phyloP scores from a whole-genome alignment of 2,888 invertebrate species.

The Cephus sareptanus region DNA sequence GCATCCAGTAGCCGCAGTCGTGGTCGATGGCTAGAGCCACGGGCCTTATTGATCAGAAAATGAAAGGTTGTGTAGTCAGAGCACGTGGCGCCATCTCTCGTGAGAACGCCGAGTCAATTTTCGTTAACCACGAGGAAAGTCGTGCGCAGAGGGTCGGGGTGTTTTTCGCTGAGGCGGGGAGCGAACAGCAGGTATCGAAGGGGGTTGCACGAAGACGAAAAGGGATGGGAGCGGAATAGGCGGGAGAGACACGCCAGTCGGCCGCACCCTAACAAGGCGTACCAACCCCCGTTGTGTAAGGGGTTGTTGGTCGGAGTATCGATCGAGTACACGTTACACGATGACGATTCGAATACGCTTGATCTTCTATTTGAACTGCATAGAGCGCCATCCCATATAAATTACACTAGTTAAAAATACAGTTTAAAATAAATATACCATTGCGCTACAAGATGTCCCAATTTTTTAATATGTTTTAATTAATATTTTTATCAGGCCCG shows the following conservation, averaged over 20 bases:
- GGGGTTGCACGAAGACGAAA: not conserved
- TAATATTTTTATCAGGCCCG: not conserved
- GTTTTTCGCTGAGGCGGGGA: conserved; percentile 23
- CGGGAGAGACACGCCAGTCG: conserved; percentile 47
- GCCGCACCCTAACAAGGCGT: conserved; percentile 47
- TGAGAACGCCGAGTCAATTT: conserved; percentile 43
- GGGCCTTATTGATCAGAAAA: conserved; percentile 33
- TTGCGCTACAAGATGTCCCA: not conserved
- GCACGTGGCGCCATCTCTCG: conserved; percentile 62
- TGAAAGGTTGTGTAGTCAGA: conserved; percentile 19
- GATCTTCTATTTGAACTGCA: not conserved
- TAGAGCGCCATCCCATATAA: not conserved
- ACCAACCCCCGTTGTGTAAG: conserved; percentile 31
- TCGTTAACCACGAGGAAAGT: conserved; percentile 26
- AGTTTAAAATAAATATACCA: not conserved
- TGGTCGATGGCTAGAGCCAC: not conserved
- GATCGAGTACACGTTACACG: conserved; percentile 18
- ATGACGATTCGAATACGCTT: not conserved
- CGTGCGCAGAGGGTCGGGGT: not conserved
- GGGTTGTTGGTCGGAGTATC: conserved; percentile 17
- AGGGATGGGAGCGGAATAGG: conserved; percentile 24
- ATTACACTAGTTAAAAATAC: not conserved
- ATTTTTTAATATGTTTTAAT: not conserved
- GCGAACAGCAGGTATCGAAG: conserved; percentile 12
- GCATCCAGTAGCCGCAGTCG: not conserved